phyloP scores from a whole-genome alignment of 2,888 invertebrate species.

The Orgyia antiqua region DNA sequence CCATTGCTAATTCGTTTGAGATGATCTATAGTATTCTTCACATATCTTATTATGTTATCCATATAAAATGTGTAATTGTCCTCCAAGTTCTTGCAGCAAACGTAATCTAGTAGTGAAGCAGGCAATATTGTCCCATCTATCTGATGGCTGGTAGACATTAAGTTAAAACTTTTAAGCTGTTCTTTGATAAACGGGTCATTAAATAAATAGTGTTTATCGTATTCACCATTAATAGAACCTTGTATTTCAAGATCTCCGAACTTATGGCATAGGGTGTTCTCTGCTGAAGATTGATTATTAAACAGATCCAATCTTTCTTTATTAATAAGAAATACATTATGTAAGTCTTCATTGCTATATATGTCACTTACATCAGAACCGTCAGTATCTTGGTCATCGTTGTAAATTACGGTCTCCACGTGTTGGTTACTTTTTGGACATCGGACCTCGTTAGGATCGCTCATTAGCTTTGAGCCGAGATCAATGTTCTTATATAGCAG shows the following conservation, averaged over 20 bases:
- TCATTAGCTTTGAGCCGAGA: conserved; percentile 44
- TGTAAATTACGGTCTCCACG: conserved; percentile 57
- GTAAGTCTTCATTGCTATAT: conserved; percentile 46
- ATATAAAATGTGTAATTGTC: conserved; percentile 64
- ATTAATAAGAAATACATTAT: conserved; percentile 43
- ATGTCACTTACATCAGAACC: conserved; percentile 49
- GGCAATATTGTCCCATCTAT: conserved; percentile 40
- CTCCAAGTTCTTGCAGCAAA: conserved; percentile 58
- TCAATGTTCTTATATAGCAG: conserved; percentile 65
- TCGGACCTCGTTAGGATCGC: conserved; percentile 31
- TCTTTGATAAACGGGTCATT: conserved; percentile 48
- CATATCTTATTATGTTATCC: conserved; percentile 63
- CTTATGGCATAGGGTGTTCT: conserved; percentile 54
- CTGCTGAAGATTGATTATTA: conserved; percentile 36
- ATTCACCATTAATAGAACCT: conserved; percentile 33
- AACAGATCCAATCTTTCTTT: conserved; percentile 53
- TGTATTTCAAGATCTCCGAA: conserved; percentile 46
- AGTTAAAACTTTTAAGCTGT: conserved; percentile 40
- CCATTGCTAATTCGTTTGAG: conserved; percentile 69
- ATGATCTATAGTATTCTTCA: conserved; percentile 62
- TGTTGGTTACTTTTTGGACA: conserved; percentile 46
- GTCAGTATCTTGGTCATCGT: conserved; percentile 52
- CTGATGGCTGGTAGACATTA: conserved; percentile 29
- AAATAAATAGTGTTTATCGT: conserved; percentile 42
- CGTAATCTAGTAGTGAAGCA: conserved; percentile 55